Base-by-base conservation (phyloP, 2,797 vertebrate genomes). In the Simalia tracyae region DNA sequence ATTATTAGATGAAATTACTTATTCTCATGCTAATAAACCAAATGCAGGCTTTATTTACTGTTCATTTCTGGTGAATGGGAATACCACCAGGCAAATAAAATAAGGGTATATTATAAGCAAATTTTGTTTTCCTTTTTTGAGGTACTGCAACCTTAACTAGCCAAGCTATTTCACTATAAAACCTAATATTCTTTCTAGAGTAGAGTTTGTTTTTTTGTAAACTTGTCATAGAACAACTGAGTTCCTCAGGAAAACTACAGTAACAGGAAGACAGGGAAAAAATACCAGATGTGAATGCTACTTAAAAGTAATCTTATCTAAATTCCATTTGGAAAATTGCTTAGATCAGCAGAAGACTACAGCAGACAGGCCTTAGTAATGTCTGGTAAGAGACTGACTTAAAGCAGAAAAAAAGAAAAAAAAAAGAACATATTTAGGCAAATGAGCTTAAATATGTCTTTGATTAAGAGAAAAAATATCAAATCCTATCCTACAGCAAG, bases 121-220 rank as follows among this genome's bases (percentile, higher is more conserved):
- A 22, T 54, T 10, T 31, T 56, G 28, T 28, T 56, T 68, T 28
- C 14, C 86, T 36, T 60, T 26, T 28, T 46, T n/a, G 36, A 3
- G 14, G 36, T 64, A 36, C 86, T 61, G 28, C 15, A 36, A 28
- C 54, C 46, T 84, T 84, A 54, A 59, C 54, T 46, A 60, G 42
- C 17, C 60, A 42, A 11, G 36, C 42, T 60, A 42, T 60, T 56
- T 9, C 59, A 42, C 31, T 7, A 0, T 72, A 12, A 90, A 87
- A 5, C 42, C 10, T 10, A 84, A 89, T 15, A 85, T 4, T 10
- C 9, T 54, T 68, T 66, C 87, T 61, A 87, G 31, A 87, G 36
- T 14, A 91, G 46, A 92, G 54, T 92, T 84, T 28, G 76, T 14
- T 76, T 94, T 14, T 88, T 88, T 56, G 57, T 56, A 87, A 91